Base-by-base conservation (phyloP, 2,113 vertebrate species). In the Numida meleagris region DNA sequence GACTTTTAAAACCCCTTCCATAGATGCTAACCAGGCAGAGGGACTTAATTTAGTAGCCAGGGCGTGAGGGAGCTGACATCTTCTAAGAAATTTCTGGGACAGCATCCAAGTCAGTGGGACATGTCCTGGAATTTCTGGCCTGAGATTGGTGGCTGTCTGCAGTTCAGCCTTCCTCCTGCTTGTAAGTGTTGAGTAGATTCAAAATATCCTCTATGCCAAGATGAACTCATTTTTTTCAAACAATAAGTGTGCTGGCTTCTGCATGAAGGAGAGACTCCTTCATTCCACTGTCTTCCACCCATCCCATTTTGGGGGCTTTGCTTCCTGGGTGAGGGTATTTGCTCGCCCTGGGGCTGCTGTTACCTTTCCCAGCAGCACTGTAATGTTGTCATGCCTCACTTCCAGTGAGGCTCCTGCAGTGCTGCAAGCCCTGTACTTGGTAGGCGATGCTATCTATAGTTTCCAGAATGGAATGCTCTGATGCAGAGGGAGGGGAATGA, bases 391-490 rank as follows among this genome's bases (percentile, higher is more conserved):
- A 9, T 0, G 0, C 62, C 50, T 63, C 65, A 21, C 33, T 81
- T 93, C 18, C 34, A 53, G 33, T 14, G 15, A 42, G 43, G 38
- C 34, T 50, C 27, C 65, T 57, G 55, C 4, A 6, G 12, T 89
- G 14, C 36, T 59, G 72, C 43, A 38, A 6, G 42, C 53, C 33
- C 51, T 88, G 33, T 46, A 5, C 46, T 33, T 50, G 23, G 18
- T 42, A 21, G 21, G 24, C 55, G 12, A 14, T 57, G 12, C 2
- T 86, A 13, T 34, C 23, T 65, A 1, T 0, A 0, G 58, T 88
- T 89, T 15, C 15, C 45, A 11, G 79, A 42, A 36, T 21, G 3
- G 19, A 36, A 8, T 40, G 31, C 40, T 58, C 24, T 12, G 40
- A 8, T 84, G 10, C 3, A 57, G 70, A 50, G 78, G 51, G 16